phyloP scores from a whole-genome alignment of 2,888 invertebrate genomes.

The Teinopalpus imperialis region DNA sequence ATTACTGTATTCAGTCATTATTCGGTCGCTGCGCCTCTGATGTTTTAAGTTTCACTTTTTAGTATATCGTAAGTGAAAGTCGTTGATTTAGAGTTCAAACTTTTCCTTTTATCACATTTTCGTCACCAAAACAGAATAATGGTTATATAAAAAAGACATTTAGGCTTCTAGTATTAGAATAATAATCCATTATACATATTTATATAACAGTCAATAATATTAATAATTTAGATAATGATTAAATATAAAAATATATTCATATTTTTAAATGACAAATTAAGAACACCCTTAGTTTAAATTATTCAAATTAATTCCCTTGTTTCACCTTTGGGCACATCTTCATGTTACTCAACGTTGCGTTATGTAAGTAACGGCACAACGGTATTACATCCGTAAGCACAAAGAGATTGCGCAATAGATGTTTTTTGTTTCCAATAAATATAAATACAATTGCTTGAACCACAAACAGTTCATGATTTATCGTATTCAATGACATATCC shows the following conservation, averaged over 20 bases:
- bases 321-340: conserved; percentile 24
- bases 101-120: conserved; percentile 67
- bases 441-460: conserved; percentile 1
- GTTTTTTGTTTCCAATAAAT: conserved; percentile 7
- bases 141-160: no score
- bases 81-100: conserved; percentile 60
- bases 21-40: conserved; percentile 43
- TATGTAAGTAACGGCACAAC: conserved; percentile 7
- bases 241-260: background rate
- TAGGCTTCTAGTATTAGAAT: no score
- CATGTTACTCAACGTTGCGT: conserved; percentile 22
- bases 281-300: conserved; percentile 1
- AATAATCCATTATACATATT: no score
- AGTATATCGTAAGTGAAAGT: conserved; percentile 74
- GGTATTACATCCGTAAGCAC: conserved; percentile 15
- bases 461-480: no score
- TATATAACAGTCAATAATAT: no score
- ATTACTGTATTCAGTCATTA: conserved; percentile 52
- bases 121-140: no score
- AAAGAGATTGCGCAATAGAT: conserved; percentile 10
- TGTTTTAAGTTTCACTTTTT: conserved; percentile 78
- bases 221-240: background rate
- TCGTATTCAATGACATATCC: no score
- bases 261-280: background rate
- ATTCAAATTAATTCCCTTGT: conserved; percentile 20